phyloP scores from a whole-genome alignment of 2,113 vertebrate species.

The Nettapus auritus region DNA sequence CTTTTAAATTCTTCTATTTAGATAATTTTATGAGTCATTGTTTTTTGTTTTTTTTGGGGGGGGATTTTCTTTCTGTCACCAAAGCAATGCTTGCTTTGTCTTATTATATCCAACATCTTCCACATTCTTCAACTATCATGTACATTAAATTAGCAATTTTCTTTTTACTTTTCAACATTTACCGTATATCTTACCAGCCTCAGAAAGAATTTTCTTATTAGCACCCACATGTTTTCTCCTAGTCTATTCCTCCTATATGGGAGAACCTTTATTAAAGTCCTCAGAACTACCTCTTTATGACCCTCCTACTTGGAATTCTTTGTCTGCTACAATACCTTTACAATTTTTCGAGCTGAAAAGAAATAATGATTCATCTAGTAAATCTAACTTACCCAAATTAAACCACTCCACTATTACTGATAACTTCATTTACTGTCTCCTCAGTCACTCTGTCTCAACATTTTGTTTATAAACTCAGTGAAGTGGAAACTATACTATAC shows the following conservation, averaged over 20 bases:
- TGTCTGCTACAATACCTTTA: background rate
- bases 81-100: background rate
- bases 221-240: background rate
- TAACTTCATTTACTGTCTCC: background rate
- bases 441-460: background rate
- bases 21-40: background rate
- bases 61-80: background rate
- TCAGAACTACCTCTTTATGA: background rate
- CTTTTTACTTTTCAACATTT: background rate
- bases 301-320: background rate
- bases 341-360: background rate
- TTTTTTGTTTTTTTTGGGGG: background rate
- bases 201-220: background rate
- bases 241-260: background rate
- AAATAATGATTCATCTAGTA: background rate
- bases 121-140: background rate
- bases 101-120: background rate
- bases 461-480: background rate
- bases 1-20: background rate
- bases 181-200: background rate
- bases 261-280: background rate
- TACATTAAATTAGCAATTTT: background rate
- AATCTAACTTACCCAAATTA: background rate
- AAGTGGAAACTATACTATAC: background rate
- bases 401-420: background rate